Evolutionary conservation across 2,797 vertebrate species (phyloP).

Genomic region (Heterohyrax brucei): DNA sequence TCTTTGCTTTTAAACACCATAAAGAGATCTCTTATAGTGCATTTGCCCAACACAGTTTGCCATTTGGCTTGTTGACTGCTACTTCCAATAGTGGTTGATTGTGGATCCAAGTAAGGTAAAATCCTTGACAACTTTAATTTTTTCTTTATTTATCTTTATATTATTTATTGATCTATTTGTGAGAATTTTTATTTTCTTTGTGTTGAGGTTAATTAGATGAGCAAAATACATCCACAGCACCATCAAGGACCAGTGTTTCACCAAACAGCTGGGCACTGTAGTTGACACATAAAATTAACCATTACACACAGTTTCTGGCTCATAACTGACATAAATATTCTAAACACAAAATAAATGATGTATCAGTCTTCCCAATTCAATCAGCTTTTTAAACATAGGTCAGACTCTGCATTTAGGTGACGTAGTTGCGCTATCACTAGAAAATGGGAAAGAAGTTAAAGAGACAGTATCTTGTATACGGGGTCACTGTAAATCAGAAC

Average conservation of each 20-base stretch:
- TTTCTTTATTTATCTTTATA: too few relatives aligned
- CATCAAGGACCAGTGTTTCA: not conserved
- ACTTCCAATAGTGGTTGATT: too few relatives aligned
- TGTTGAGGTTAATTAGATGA: too few relatives aligned
- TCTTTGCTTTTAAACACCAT: too few relatives aligned
- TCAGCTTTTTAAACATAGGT: not conserved
- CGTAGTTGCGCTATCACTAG: not conserved
- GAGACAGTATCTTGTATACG: not conserved
- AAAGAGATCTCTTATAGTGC: too few relatives aligned
- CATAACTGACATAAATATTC: not conserved
- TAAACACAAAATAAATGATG: conserved; percentile 22
- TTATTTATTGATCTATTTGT: too few relatives aligned
- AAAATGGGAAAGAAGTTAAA: conserved; percentile 12
- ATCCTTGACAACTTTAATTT: too few relatives aligned
- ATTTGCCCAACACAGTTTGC: too few relatives aligned
- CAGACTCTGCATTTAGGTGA: not conserved
- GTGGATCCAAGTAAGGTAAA: too few relatives aligned
- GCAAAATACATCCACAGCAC: not conserved
- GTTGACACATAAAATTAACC: not conserved
- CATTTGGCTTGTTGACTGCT: too few relatives aligned
- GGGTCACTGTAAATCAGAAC: too few relatives aligned
- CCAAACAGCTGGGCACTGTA: not conserved
- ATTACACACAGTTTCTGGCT: not conserved
- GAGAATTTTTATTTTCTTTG: too few relatives aligned
- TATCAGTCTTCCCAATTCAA: conserved; percentile 22